Percentiles rank a stretch among this genome's conserved stretches.
phyloP scores from a whole-genome alignment of 2,797 vertebrate species.

The Acanthiza pusilla region DNA sequence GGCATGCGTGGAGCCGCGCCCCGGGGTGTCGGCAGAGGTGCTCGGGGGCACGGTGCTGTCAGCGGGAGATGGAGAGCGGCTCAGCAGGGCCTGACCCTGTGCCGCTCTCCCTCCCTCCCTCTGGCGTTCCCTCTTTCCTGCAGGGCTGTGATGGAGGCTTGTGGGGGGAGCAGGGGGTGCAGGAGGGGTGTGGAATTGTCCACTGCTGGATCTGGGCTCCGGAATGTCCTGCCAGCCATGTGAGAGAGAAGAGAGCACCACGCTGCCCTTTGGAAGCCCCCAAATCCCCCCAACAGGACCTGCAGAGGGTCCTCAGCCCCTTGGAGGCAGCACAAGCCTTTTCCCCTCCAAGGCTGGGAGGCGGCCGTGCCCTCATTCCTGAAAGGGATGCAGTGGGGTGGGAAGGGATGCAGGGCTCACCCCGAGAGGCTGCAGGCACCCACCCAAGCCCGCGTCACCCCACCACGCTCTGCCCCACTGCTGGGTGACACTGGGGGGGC shows the following conservation, averaged over 20 bases:
- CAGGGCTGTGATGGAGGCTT: neutral
- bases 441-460: rapidly evolving
- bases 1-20: rapidly evolving
- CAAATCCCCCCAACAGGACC: rapidly evolving
- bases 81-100: neutral
- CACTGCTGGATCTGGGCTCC: neutral
- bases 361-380: rapidly evolving
- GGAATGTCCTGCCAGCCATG: rapidly evolving
- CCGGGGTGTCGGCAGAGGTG: neutral
- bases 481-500: too few relatives aligned
- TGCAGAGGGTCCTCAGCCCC: neutral
- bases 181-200: neutral
- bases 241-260: neutral
- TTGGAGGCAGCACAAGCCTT: neutral
- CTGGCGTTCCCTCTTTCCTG: neutral
- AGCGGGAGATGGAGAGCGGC: neutral
- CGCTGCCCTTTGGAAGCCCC: rapidly evolving
- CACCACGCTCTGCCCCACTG: rapidly evolving
- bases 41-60: neutral
- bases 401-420: neutral
- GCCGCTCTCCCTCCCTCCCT: neutral
- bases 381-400: neutral
- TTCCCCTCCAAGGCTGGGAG: neutral
- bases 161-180: rapidly evolving
- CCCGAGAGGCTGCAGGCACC: neutral